These are phyloP conservation scores for Telmatochromis brachygnathus DNA, from an alignment of 2,113 vertebrate species.

Conservation along the genomic window DNA sequence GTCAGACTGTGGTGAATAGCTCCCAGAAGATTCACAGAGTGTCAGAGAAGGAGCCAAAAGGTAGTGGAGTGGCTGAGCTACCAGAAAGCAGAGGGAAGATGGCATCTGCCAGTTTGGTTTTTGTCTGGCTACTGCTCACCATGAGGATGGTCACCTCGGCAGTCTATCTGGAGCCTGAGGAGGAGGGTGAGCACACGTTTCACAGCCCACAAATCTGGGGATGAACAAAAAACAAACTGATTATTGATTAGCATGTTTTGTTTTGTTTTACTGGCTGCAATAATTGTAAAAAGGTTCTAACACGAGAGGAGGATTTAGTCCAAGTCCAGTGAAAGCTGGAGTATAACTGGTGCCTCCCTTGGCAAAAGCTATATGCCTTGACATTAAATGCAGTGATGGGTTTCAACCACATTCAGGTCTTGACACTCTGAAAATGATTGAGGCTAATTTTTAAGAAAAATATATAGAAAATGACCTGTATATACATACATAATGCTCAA, in stretches of 20 bases:
- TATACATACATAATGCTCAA: too few species aligned
- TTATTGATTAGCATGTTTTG: background rate
- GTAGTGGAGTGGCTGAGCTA: background rate
- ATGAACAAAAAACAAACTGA: background rate
- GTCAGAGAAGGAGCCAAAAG: slow-evolving; percentile 12
- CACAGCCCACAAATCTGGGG: background rate
- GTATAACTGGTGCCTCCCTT: background rate
- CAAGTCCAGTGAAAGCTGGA: background rate
- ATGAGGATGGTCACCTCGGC: slow-evolving; percentile 32
- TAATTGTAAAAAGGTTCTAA: background rate
- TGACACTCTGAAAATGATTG: background rate
- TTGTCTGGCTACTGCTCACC: slow-evolving; percentile 50
- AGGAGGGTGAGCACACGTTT: slow-evolving; percentile 49
- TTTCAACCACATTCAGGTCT: background rate
- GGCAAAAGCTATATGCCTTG: background rate
- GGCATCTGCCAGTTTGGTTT: slow-evolving; percentile 34
- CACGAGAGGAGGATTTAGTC: background rate
- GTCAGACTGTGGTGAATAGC: slow-evolving; percentile 36
- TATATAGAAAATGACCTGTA: background rate
- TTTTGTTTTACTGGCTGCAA: background rate
- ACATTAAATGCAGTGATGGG: background rate
- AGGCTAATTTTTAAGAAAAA: background rate
- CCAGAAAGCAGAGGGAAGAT: slow-evolving; percentile 48
- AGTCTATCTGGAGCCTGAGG: slow-evolving; percentile 21
- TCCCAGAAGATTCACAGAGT: slow-evolving; percentile 32